These are phyloP conservation scores for Oscheius myriophilus DNA, from an alignment of 2,888 invertebrate species.

Conservation along the genomic window DNA sequence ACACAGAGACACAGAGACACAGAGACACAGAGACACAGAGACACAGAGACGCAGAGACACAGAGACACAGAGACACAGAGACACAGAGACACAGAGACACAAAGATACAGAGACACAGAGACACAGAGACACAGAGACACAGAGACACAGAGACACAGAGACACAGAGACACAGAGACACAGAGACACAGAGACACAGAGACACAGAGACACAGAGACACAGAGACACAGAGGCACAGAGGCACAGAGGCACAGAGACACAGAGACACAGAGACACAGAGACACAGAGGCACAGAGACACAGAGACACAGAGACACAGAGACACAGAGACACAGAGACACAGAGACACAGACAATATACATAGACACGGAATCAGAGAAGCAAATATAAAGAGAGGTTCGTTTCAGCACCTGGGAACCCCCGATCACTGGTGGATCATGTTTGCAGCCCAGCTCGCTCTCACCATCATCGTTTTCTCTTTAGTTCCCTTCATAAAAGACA, in stretches of 20 bases:
- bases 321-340: neutral
- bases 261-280: neutral
- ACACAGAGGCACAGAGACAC: neutral
- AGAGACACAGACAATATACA: neutral
- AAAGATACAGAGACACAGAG: neutral
- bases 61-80: neutral
- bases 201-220: neutral
- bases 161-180: neutral
- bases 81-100: neutral
- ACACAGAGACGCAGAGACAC: neutral
- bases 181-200: neutral
- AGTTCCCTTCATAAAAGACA: conserved; percentile 25
- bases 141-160: neutral
- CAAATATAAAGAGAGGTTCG: no score
- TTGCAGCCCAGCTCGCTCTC: conserved; percentile 17
- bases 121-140: neutral
- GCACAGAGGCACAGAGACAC: neutral
- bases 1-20: neutral
- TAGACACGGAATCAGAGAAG: neutral
- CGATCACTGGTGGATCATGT: conserved; percentile 25
- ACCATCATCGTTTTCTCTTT: conserved; percentile 4
- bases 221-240: neutral
- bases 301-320: neutral
- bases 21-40: neutral
- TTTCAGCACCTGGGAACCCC: conserved; percentile 12